Evolutionary conservation across 2,888 invertebrate genomes (phyloP), one percentile per base, ranked within the genome.

Genomic region (Eupithecia inturbata): DNA sequence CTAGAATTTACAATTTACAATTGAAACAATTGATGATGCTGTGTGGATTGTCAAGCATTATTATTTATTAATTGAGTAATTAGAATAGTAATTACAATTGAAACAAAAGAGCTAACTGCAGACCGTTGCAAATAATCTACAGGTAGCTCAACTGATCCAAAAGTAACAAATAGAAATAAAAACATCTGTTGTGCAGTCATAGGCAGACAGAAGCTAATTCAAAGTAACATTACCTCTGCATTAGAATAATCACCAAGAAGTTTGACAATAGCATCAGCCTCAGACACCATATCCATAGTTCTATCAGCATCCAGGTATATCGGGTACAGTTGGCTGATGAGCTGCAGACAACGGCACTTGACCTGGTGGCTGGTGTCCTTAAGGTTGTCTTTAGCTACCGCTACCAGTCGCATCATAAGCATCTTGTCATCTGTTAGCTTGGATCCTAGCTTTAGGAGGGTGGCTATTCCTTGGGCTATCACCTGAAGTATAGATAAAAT

Each of bases 231-330:
- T 82, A 94, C 95, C 95, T 96, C 96, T 41, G 97, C 96, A 89
- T 97, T 96, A 64, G 98, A 97, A 90, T 98, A 98, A 80, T 97
- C 97, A 31, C 97, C 96, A n/a, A 99, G 95, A 71, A 98, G 94
- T 82, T 96, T 96, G 12, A 97, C 94, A 76, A 96, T 95, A 62
- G 95, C 94, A 82, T 96, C 95, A 39, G 96, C 95, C 78, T 96
- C 96, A 0, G 93, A 90, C 16, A 93, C 85, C 82, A 94, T 95
- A 74, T 95, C 95, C 0, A 84, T 74, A 1, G 91, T 92, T 68
- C 91, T 85, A 72, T 95, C 94, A 0, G 85, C 85, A 62, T 95
- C 95, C 0, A 95, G 90, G 74, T 95, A 95, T 73, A 96, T 93
- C 0, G 96, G 96, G 68, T 96, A 95, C 79, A 96, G 95, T 77